Percentiles rank a stretch among this genome's conserved stretches.
Conservation (phyloP, 2,113 vertebrate genomes). For the Falcunculus frontatus region DNA sequence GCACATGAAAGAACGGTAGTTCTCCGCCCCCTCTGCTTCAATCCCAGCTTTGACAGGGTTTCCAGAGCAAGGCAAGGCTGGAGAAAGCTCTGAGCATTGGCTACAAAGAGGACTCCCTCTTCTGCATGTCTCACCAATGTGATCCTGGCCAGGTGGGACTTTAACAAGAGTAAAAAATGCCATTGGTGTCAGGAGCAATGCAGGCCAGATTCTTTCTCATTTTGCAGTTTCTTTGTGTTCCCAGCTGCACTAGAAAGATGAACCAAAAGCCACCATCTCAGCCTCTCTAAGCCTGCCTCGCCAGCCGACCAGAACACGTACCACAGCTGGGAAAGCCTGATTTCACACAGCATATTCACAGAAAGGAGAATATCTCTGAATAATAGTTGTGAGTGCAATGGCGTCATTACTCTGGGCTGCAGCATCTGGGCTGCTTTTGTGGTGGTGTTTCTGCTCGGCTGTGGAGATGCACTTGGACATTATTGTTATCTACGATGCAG, state of each 20-base stretch:
- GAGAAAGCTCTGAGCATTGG: not conserved
- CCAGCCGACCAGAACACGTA: not conserved
- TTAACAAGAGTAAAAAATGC: not conserved
- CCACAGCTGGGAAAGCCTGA: not conserved
- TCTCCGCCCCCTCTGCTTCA: not conserved
- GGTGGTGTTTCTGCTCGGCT: not conserved
- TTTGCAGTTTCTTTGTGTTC: not conserved
- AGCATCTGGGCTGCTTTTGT: not conserved
- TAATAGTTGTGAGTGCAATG: not conserved
- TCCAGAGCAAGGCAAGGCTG: not conserved
- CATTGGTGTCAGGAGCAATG: not conserved
- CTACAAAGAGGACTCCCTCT: not conserved
- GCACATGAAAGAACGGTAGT: not conserved
- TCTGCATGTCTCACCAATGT: not conserved
- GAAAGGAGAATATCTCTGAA: not conserved
- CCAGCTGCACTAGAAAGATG: not conserved
- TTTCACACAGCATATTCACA: not conserved
- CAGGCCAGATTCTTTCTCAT: not conserved
- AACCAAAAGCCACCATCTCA: not conserved
- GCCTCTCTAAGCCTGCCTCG: not conserved
- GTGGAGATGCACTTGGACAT: not conserved
- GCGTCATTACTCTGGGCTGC: not conserved
- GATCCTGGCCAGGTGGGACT: not conserved
- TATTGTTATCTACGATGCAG: not conserved
- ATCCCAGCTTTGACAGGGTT: not conserved